These are phyloP conservation scores for Cheilosia grossa DNA, from an alignment of 2,888 invertebrate species.

Conservation along the genomic window DNA sequence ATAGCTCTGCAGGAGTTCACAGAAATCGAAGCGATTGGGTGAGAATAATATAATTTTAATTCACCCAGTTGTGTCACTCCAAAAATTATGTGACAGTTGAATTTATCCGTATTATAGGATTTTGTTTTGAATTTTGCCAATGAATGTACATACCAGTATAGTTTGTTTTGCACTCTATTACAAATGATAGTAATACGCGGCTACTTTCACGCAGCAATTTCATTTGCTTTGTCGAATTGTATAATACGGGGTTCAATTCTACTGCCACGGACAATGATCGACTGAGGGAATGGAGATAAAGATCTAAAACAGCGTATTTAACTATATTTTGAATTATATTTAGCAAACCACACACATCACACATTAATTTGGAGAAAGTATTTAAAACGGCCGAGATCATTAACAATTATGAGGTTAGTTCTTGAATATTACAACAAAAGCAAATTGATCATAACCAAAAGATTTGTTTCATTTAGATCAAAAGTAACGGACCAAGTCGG, in stretches of 20 bases:
- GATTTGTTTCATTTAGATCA: constrained; percentile 76
- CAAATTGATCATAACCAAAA: neutral
- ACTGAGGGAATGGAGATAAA: neutral
- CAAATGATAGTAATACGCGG: no score
- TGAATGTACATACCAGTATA: no score
- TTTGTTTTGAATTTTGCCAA: no score
- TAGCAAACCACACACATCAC: constrained; percentile 79
- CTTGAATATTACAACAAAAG: no score
- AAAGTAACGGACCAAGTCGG: constrained; percentile 82
- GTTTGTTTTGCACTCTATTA: no score
- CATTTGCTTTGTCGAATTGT: no score
- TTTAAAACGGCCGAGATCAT: constrained; percentile 79
- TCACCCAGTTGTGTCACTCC: neutral
- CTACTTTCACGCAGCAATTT: no score
- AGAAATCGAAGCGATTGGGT: constrained; percentile 82
- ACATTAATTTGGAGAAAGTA: constrained; percentile 80
- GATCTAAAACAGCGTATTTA: neutral
- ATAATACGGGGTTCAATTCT: no score
- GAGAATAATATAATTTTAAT: constrained; percentile 54
- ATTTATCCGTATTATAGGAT: no score
- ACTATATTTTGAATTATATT: constrained; percentile 3
- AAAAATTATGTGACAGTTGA: neutral
- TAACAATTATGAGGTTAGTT: constrained; percentile 80
- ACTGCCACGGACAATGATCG: neutral
- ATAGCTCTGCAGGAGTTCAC: constrained; percentile 81